phyloP scores from a whole-genome alignment of 1,140 invertebrate genomes.

The Drosophila setifemur region DNA sequence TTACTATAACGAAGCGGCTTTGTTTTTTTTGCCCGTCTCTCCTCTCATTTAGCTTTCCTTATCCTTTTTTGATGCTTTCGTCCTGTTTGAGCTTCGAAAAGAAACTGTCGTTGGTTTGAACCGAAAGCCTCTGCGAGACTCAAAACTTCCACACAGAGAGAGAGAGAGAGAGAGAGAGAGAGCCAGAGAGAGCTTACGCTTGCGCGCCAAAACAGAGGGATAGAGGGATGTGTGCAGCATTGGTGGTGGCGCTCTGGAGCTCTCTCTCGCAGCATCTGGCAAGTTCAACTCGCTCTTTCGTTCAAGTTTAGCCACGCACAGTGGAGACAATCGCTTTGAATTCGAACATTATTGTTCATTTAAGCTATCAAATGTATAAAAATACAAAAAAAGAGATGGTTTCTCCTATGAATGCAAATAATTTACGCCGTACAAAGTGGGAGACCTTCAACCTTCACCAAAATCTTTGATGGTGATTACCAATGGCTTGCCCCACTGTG shows the following conservation, averaged over 20 bases:
- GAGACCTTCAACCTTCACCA: too few relatives aligned
- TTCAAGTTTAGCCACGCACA: constrained; percentile 33
- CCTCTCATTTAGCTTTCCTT: not conserved
- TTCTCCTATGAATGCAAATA: too few relatives aligned
- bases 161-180: constrained; percentile 25
- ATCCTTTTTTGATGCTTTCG: constrained; percentile 46
- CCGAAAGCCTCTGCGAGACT: constrained; percentile 30
- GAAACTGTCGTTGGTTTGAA: constrained; percentile 44
- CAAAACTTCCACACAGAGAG: constrained; percentile 60
- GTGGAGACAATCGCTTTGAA: too few relatives aligned
- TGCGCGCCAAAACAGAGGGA: constrained; percentile 64
- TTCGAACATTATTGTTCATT: too few relatives aligned
- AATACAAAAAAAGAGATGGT: too few relatives aligned
- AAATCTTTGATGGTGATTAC: too few relatives aligned
- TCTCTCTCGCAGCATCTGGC: constrained; percentile 48
- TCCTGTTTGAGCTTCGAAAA: constrained; percentile 63
- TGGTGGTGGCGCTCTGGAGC: constrained; percentile 12
- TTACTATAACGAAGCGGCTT: constrained; percentile 23
- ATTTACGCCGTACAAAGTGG: too few relatives aligned
- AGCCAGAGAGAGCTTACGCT: constrained; percentile 53
- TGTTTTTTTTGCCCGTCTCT: not conserved
- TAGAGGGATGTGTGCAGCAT: constrained; percentile 1
- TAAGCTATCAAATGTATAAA: too few relatives aligned
- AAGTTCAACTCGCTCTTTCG: constrained; percentile 45
- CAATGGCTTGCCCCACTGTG: constrained; percentile 10